Percentiles rank a stretch among this genome's conserved stretches.
phyloP scores from a whole-genome alignment of 2,113 vertebrate species.

The Beaufortia kweichowensis region DNA sequence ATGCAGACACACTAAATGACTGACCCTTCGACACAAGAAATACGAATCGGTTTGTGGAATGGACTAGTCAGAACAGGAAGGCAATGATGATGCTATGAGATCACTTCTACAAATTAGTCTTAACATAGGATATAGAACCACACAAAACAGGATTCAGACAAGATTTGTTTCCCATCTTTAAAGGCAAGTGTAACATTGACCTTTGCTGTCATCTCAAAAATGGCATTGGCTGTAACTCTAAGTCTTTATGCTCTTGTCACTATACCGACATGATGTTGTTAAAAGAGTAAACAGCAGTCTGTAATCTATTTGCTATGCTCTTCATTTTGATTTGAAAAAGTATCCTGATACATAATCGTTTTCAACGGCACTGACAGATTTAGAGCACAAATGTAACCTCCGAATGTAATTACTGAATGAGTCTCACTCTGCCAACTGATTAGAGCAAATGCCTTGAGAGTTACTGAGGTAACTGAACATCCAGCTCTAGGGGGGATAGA shows the following conservation, averaged over 20 bases:
- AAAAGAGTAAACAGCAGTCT: constrained; percentile 35
- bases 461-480: constrained; percentile 43
- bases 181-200: not conserved
- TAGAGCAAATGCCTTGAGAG: constrained; percentile 43
- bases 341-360: constrained; percentile 37
- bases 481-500: constrained; percentile 39
- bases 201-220: not conserved
- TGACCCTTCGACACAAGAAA: constrained; percentile 24
- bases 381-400: constrained; percentile 45
- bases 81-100: not conserved
- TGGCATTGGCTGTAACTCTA: not conserved
- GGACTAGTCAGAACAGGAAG: constrained; percentile 21
- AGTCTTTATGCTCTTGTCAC: constrained; percentile 1
- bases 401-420: constrained; percentile 45
- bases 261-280: constrained; percentile 4
- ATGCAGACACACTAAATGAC: constrained; percentile 23
- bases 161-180: not conserved
- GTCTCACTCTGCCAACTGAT: constrained; percentile 43
- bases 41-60: constrained; percentile 25
- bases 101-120: not conserved
- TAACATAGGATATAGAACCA: not conserved
- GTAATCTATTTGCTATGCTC: constrained; percentile 41
- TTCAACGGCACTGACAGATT: constrained; percentile 41
- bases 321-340: constrained; percentile 35
- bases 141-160: not conserved